phyloP scores from a whole-genome alignment of 1,140 invertebrate species.

The Nymphalis io region DNA sequence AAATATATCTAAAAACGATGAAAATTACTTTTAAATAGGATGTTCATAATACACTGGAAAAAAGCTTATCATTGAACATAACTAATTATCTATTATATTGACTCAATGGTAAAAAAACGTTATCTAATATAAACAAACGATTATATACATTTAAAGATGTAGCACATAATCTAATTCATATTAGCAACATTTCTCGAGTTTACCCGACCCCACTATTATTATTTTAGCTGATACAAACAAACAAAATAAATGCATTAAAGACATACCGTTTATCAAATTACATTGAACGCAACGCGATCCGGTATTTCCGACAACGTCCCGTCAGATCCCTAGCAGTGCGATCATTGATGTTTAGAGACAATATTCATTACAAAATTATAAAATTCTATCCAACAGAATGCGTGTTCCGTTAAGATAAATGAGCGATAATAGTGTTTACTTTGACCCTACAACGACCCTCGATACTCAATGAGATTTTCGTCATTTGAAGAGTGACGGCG shows the following conservation, averaged over 20 bases:
- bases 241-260: conserved; percentile 10
- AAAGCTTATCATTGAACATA: too few relatives aligned
- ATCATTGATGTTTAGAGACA: conserved; percentile 21
- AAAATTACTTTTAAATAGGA: too few relatives aligned
- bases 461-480: conserved; percentile 60
- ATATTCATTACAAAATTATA: conserved; percentile 40
- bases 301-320: conserved; percentile 34
- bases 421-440: conserved; percentile 68
- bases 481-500: conserved; percentile 56
- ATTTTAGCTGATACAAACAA: background rate
- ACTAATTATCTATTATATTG: too few relatives aligned
- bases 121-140: too few relatives aligned
- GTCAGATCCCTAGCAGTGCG: conserved; percentile 6
- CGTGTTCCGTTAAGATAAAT: conserved; percentile 51
- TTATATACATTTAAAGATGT: too few relatives aligned
- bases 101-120: too few relatives aligned
- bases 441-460: conserved; percentile 62
- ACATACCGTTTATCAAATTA: conserved; percentile 29
- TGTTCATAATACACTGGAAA: too few relatives aligned
- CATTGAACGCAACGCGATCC: conserved; percentile 32
- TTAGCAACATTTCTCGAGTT: background rate
- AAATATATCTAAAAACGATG: too few relatives aligned
- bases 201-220: background rate
- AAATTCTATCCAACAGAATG: conserved; percentile 30
- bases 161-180: too few relatives aligned